phyloP scores from a whole-genome alignment of 2,888 invertebrate species.

The Taenaris catops region DNA sequence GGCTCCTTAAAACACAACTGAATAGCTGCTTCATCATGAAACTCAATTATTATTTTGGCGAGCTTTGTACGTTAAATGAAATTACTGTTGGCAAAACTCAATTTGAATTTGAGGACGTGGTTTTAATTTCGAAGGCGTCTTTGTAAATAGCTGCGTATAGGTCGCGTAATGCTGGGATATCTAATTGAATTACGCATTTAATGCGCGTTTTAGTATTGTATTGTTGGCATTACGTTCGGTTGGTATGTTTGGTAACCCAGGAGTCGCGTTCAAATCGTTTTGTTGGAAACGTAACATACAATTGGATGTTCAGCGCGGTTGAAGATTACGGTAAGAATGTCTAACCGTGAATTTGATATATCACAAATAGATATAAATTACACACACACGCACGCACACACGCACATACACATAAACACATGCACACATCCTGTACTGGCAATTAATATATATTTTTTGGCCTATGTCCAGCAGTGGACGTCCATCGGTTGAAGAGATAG shows the following conservation, averaged over 20 bases:
- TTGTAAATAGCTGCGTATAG: slow-evolving; percentile 33
- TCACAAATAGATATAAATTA: too few species aligned
- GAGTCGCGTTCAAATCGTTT: slow-evolving; percentile 4
- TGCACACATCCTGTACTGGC: too few species aligned
- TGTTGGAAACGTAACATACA: background rate
- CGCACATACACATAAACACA: too few species aligned
- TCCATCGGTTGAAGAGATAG: too few species aligned
- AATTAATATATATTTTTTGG: too few species aligned
- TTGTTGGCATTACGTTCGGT: slow-evolving; percentile 13
- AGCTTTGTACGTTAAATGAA: slow-evolving; percentile 43
- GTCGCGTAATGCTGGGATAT: slow-evolving; percentile 36
- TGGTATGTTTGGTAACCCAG: slow-evolving; percentile 1
- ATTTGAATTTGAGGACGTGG: slow-evolving; percentile 60
- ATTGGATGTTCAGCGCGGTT: too few species aligned
- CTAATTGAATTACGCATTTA: slow-evolving; percentile 48
- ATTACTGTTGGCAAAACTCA: slow-evolving; percentile 62
- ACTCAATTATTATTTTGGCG: slow-evolving; percentile 66
- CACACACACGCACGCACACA: too few species aligned
- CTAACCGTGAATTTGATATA: too few species aligned
- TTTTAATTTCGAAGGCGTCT: slow-evolving; percentile 42
- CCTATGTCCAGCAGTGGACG: too few species aligned
- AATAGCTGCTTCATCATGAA: slow-evolving; percentile 32
- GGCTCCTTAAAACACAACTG: slow-evolving; percentile 24
- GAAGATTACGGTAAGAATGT: too few species aligned
- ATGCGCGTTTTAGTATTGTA: slow-evolving; percentile 28